Base-by-base conservation (phyloP, 2,113 vertebrate genomes). In the Nesoenas mayeri region DNA sequence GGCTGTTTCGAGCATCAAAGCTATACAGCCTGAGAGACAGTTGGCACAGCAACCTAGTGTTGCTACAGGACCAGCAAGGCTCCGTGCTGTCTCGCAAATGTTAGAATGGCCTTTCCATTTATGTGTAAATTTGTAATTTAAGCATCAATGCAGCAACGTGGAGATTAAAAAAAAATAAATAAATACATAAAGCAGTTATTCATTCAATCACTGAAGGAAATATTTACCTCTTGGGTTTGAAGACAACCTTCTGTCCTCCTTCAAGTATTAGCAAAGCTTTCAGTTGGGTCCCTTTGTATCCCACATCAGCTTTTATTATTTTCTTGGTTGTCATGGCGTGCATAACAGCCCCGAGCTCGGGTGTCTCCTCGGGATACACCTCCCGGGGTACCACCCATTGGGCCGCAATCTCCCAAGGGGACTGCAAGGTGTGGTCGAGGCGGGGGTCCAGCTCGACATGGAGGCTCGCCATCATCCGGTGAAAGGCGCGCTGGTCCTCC, bases 361-460 rank as follows among this genome's bases (percentile, higher is more conserved):
- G 99, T 1, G 99, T 99, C 91, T 99, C 99, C 91, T 99, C 99
- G 0, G 99, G 99, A 91, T 99, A 99, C 57, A 99, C 99, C 97
- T 99, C 99, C 15, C 99, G 98, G 4, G 99, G 99, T 71, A 99
- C 99, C 65, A 99, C 99, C 99, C 99, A 99, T 31, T 99, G 99
- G 42, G 99, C 98, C 0, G 99, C 99, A 91, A 99, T 99, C 97
- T 99, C 99, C 99, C 99, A 99, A 2, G 99, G 99, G 40, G 99
- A 99, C 97, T 99, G 99, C 70, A 99, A 96, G 1, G 99, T 99
- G 88, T 99, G 99, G 36, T 99, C 98, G 51, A 99, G 98, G 9
- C 98, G 98, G 17, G 99, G 99, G 2, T 98, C 98, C 79, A 99
- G 98, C 50, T 98, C 98, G 47, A 99, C 96, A 8, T 95, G 96